Conservation (phyloP, 2,113 vertebrate species). For the Dasyurus viverrinus region DNA sequence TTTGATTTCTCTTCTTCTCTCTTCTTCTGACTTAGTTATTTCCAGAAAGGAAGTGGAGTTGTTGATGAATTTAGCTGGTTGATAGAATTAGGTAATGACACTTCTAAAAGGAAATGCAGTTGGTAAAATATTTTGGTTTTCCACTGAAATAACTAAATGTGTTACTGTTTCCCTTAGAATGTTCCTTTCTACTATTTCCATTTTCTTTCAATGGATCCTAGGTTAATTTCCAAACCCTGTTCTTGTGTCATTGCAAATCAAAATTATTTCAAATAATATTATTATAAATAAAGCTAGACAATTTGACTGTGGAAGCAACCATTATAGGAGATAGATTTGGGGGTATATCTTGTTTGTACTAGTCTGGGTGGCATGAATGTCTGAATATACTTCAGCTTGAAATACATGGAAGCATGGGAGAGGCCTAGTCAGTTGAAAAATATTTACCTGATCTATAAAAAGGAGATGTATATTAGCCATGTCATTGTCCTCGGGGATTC, state of each 20-base stretch:
- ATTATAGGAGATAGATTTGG: not conserved
- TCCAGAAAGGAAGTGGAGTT: not conserved
- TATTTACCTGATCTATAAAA: not conserved
- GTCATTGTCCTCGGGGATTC: not conserved
- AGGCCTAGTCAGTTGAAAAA: not conserved
- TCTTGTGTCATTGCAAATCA: not conserved
- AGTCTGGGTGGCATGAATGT: not conserved
- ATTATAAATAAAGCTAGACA: not conserved
- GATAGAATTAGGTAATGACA: not conserved
- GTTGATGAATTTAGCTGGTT: not conserved
- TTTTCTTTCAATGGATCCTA: not conserved
- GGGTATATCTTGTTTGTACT: not conserved
- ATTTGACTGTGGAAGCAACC: not conserved
- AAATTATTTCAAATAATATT: not conserved
- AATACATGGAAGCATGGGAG: not conserved
- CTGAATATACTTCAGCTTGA: not conserved
- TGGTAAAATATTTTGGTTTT: not conserved
- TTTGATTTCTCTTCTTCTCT: not conserved
- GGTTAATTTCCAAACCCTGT: not conserved
- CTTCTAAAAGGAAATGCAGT: not conserved
- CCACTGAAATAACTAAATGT: not conserved
- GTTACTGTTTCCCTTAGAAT: not conserved
- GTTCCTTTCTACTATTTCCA: not conserved
- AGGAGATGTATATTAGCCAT: not conserved
- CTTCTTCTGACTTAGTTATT: not conserved